phyloP scores from a whole-genome alignment of 1,140 invertebrate genomes.

The Drosophila athabasca region DNA sequence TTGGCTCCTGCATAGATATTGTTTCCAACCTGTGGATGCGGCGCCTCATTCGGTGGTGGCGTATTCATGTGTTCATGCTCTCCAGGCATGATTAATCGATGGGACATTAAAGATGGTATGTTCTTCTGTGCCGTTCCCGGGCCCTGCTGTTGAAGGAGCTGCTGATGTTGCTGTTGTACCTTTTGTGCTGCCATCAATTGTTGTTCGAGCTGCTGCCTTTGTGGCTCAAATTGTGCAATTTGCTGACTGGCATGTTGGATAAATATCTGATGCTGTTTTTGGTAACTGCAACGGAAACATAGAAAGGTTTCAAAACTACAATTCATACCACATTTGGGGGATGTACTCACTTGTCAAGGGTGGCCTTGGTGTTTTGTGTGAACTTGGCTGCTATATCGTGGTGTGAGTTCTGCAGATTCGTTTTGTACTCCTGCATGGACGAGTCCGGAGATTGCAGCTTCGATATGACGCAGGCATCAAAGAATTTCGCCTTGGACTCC shows the following conservation, averaged over 20 bases:
- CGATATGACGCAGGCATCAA: constrained; percentile 92
- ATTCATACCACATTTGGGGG: neutral
- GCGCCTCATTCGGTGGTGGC: constrained; percentile 44
- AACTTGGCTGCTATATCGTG: constrained; percentile 90
- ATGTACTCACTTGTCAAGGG: constrained; percentile 88
- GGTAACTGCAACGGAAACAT: constrained; percentile 85
- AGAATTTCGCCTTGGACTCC: constrained; percentile 98
- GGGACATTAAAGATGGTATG: constrained; percentile 72
- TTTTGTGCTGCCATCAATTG: constrained; percentile 84
- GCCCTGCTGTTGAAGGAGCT: constrained; percentile 24
- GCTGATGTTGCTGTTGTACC: constrained; percentile 41
- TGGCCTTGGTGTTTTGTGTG: constrained; percentile 89
- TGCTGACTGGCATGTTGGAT: constrained; percentile 94
- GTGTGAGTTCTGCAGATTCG: constrained; percentile 91
- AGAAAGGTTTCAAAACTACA: neutral
- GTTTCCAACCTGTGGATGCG: constrained; percentile 37
- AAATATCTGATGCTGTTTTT: constrained; percentile 97
- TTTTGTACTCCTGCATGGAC: constrained; percentile 93
- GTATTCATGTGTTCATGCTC: constrained; percentile 57
- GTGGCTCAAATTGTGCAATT: constrained; percentile 92
- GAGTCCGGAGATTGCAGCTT: constrained; percentile 91
- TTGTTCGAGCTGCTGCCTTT: constrained; percentile 90
- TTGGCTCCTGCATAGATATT: constrained; percentile 59
- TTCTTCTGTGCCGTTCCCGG: constrained; percentile 40
- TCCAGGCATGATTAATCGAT: constrained; percentile 59